These are phyloP conservation scores for Drepana arcuata DNA, from an alignment of 1,140 invertebrate genomes.

Conservation along the genomic window DNA sequence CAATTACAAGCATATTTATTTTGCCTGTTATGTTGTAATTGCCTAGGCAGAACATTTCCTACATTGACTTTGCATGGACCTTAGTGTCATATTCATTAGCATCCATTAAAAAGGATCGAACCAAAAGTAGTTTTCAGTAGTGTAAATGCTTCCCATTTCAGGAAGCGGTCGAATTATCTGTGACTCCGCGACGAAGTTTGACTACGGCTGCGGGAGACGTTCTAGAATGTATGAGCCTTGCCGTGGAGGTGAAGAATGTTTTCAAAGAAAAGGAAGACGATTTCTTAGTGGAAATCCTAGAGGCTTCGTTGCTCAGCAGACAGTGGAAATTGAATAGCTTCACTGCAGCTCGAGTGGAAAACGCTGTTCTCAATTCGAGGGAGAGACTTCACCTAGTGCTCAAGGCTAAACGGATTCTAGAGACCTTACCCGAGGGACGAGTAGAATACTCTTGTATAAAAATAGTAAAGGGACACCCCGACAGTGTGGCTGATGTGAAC, in stretches of 20 bases:
- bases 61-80: too few relatives aligned
- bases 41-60: too few relatives aligned
- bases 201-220: constrained; percentile 22
- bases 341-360: constrained; percentile 24
- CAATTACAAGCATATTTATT: too few relatives aligned
- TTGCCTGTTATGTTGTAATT: too few relatives aligned
- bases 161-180: constrained; percentile 56
- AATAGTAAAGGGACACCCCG: constrained; percentile 27
- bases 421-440: constrained; percentile 29
- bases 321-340: constrained; percentile 53
- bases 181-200: constrained; percentile 49
- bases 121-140: too few relatives aligned
- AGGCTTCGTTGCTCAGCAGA: constrained; percentile 57
- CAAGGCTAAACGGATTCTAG: constrained; percentile 38
- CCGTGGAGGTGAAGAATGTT: constrained; percentile 61
- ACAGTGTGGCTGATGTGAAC: constrained; percentile 28
- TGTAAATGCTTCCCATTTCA: too few relatives aligned
- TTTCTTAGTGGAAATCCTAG: constrained; percentile 42
- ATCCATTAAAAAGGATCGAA: too few relatives aligned
- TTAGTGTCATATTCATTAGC: too few relatives aligned
- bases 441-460: constrained; percentile 46
- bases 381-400: constrained; percentile 57
- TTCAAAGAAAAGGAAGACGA: constrained; percentile 47
- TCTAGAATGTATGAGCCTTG: constrained; percentile 48
- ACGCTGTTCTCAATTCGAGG: constrained; percentile 35